phyloP scores from a whole-genome alignment of 2,888 invertebrate genomes.

The Aphidius colemani region DNA sequence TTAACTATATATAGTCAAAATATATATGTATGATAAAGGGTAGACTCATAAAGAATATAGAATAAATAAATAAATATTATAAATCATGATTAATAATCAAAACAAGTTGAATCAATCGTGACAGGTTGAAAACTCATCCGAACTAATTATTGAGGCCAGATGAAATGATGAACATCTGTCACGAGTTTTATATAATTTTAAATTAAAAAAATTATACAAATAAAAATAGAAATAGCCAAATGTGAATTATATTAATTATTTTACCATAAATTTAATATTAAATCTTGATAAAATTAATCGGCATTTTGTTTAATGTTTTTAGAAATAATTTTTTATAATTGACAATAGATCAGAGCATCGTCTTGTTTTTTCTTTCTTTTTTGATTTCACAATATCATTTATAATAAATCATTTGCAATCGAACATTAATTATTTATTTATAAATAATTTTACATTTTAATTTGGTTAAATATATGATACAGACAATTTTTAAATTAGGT shows the following conservation, averaged over 20 bases:
- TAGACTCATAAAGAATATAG: neutral
- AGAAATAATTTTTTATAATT: conserved; percentile 49
- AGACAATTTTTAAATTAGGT: too few relatives aligned
- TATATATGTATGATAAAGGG: neutral
- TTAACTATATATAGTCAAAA: conserved; percentile 1
- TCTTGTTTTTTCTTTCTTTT: conserved; percentile 2
- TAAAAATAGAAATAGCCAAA: neutral
- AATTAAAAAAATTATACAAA: conserved; percentile 10
- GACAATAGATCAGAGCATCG: conserved; percentile 43
- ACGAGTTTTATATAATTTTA: neutral
- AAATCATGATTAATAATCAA: neutral
- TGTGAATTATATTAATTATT: neutral
- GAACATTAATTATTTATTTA: too few relatives aligned
- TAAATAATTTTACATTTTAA: too few relatives aligned
- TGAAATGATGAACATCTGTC: conserved; percentile 4
- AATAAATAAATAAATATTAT: neutral
- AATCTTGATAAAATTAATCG: conserved; percentile 51
- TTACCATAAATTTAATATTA: conserved; percentile 40
- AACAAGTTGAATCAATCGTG: conserved; percentile 8
- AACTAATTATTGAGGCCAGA: conserved; percentile 25
- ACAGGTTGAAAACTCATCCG: conserved; percentile 23
- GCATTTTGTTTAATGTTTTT: conserved; percentile 51
- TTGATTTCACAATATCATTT: too few relatives aligned
- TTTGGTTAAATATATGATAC: too few relatives aligned
- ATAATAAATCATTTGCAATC: too few relatives aligned